These are phyloP conservation scores for Solea solea DNA, from an alignment of 2,113 vertebrate species.

Conservation along the genomic window DNA sequence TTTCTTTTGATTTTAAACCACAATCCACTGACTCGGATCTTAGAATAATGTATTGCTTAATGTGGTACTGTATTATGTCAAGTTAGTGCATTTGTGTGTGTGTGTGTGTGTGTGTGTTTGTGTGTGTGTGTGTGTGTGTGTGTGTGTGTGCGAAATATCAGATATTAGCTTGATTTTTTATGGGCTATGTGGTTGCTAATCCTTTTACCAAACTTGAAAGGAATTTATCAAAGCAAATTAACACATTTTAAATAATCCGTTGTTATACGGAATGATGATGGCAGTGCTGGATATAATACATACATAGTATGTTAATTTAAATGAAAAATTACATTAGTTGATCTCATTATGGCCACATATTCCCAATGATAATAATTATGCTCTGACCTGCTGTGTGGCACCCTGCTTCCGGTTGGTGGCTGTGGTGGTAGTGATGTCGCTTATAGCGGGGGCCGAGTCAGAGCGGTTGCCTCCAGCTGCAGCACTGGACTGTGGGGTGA, in stretches of 20 bases:
- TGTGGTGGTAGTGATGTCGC: constrained; percentile 96
- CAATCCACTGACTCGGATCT: too few species aligned
- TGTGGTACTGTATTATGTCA: too few species aligned
- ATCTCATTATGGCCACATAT: neutral
- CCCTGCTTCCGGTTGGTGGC: constrained; percentile 94
- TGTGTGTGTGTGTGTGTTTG: too few species aligned
- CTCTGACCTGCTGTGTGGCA: constrained; percentile 82
- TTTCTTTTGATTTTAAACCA: too few species aligned
- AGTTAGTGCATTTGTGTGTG: too few species aligned
- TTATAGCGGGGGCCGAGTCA: constrained; percentile 93
- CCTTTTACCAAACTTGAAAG: constrained; percentile 38
- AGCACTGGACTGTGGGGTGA: constrained; percentile 97
- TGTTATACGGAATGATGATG: constrained; percentile 20
- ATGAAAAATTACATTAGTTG: too few species aligned
- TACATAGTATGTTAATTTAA: too few species aligned
- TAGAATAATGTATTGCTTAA: too few species aligned
- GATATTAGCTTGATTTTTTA: too few species aligned
- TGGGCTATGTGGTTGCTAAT: too few species aligned
- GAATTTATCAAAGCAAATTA: constrained; percentile 50
- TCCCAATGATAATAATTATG: neutral
- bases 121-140: too few species aligned
- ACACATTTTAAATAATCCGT: constrained; percentile 51
- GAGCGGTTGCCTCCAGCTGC: constrained; percentile 96
- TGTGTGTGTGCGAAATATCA: too few species aligned
- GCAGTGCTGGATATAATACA: neutral